A percentile compares a stretch with the other conserved stretches of the same genome.
phyloP scores from a whole-genome alignment of 1,140 invertebrate genomes.

The Diplogasteroides magnus region DNA sequence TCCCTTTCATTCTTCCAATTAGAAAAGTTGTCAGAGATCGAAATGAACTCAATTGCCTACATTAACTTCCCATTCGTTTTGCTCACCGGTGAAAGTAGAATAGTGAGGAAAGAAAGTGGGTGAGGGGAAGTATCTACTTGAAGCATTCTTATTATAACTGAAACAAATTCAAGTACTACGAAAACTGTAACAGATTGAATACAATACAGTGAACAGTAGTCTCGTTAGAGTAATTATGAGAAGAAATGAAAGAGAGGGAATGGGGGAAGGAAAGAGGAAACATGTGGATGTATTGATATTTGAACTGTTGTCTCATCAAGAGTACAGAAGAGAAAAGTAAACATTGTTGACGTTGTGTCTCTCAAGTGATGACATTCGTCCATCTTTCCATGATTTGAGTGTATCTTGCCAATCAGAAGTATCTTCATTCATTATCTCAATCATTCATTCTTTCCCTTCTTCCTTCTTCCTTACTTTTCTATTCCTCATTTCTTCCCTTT shows the following conservation, averaged over 20 bases:
- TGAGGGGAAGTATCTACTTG: too few species aligned
- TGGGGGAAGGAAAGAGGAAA: neutral
- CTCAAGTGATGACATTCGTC: neutral
- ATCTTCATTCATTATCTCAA: too few species aligned
- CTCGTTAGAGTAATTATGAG: neutral
- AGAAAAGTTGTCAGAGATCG: neutral
- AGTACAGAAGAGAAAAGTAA: neutral
- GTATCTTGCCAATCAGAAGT: neutral
- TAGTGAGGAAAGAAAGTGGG: neutral
- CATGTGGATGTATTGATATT: too few species aligned
- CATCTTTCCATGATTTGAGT: neutral
- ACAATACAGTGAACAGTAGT: neutral
- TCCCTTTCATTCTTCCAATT: neutral
- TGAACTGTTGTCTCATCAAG: neutral
- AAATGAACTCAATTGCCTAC: neutral
- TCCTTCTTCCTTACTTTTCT: neutral
- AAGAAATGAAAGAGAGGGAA: neutral
- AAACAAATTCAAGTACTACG: too few species aligned
- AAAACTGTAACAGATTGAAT: neutral
- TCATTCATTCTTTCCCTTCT: too few species aligned
- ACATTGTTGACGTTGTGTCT: neutral
- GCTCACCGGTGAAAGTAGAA: neutral
- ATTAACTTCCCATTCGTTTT: neutral
- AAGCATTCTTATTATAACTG: too few species aligned
- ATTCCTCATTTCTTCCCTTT: neutral